These are phyloP conservation scores for Patella pellucida DNA, from an alignment of 2,888 invertebrate genomes.

Conservation along the genomic window DNA sequence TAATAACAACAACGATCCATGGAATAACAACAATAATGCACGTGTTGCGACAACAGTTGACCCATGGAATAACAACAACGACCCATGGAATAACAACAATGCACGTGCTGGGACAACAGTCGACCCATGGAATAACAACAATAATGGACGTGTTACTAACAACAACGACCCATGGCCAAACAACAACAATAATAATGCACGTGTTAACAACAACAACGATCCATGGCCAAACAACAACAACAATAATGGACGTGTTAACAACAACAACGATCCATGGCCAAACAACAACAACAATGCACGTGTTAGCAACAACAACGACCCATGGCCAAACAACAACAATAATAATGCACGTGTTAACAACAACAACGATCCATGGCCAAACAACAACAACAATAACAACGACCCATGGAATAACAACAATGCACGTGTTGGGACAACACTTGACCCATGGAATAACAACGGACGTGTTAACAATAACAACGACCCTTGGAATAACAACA, in stretches of 20 bases:
- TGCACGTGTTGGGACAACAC: background rate
- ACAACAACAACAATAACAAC: background rate
- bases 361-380: background rate
- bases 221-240: background rate
- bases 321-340: slow-evolving; percentile 6
- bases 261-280: background rate
- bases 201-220: background rate
- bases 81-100: background rate
- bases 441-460: slow-evolving; percentile 1
- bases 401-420: background rate
- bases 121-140: slow-evolving; percentile 3
- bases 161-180: slow-evolving; percentile 1
- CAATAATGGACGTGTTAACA: background rate
- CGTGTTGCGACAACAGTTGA: background rate
- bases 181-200: background rate
- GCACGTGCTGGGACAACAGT: background rate
- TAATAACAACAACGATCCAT: background rate
- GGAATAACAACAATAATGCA: background rate
- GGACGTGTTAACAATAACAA: background rate
- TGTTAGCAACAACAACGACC: background rate
- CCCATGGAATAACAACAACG: background rate
- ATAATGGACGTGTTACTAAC: background rate
- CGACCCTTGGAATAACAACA: background rate
- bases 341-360: background rate
- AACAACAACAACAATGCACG: background rate